A percentile compares a stretch with the other conserved stretches of the same genome.
These are phyloP conservation scores for Leptarthrus brevirostris DNA, from an alignment of 2,888 invertebrate genomes.

Conservation along the genomic window DNA sequence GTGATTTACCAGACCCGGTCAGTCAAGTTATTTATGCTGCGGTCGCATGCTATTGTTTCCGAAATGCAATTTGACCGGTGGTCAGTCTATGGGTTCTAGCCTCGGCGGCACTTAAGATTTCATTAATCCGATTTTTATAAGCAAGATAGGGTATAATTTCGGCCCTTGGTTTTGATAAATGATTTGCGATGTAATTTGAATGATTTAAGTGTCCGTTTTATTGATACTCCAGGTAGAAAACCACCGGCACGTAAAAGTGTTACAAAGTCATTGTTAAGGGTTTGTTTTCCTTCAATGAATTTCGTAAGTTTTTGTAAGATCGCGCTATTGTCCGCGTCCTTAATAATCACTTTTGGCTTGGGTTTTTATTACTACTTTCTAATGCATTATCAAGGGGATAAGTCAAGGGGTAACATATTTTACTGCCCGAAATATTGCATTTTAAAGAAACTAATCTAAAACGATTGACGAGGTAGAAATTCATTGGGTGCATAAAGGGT, in stretches of 20 bases:
- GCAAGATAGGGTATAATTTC: slow-evolving; percentile 6
- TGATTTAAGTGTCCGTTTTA: slow-evolving; percentile 38
- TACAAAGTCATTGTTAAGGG: slow-evolving; percentile 44
- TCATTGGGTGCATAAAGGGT: slow-evolving; percentile 15
- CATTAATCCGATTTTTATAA: slow-evolving; percentile 15
- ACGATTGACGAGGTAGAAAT: slow-evolving; percentile 15
- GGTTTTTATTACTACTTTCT: slow-evolving; percentile 31
- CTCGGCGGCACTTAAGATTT: not conserved
- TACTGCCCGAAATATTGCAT: not conserved
- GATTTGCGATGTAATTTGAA: slow-evolving; percentile 45
- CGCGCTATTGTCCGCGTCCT: slow-evolving; percentile 1
- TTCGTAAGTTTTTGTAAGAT: not conserved
- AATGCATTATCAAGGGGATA: not conserved
- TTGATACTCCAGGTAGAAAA: slow-evolving; percentile 36
- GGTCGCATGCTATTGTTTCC: slow-evolving; percentile 34
- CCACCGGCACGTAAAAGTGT: slow-evolving; percentile 18
- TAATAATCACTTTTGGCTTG: not conserved
- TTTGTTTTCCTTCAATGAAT: slow-evolving; percentile 43
- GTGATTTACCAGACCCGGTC: not conserved
- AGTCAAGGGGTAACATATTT: slow-evolving; percentile 10
- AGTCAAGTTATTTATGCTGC: not conserved
- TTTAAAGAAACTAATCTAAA: slow-evolving; percentile 2
- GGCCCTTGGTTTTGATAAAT: slow-evolving; percentile 30
- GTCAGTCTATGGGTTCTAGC: slow-evolving; percentile 26
- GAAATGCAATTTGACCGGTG: slow-evolving; percentile 47